Base-by-base conservation (phyloP, 2,113 vertebrate genomes). In the Istiophorus platypterus region DNA sequence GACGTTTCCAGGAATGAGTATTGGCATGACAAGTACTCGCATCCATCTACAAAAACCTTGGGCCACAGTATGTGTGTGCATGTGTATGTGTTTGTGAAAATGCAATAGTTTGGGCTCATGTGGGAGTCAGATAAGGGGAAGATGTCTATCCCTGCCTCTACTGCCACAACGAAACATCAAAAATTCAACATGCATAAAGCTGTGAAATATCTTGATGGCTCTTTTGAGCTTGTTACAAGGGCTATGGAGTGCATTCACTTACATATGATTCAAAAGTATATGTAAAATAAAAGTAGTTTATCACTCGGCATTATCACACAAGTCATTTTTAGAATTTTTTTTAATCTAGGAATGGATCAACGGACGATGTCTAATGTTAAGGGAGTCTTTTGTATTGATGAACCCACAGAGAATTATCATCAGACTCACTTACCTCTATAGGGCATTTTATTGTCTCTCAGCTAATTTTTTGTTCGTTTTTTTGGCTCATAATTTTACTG, bases 1-100 rank as follows among this genome's bases (percentile, higher is more conserved):
- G 78, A 80, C 77, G 77, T 82, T 86, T 85, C 78, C 74, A 54
- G 64, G 63, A 81, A 82, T 74, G 66, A 59, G 83, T 72, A 72
- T 52, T 64, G 59, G 45, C 51, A 62, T 67, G 59, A 49, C 47
- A 63, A 51, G 59, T 24, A 27, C 74, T 34, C 47, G 39, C 63
- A 82, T 85, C 79, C 82, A 51, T 84, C 64, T 73, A 49, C 56
- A 47, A 54, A 37, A 67, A 84, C 68, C 51, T 69, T 27, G 12
- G 57, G 72, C 64, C 27, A 37, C n/a, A 29, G 15, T 64, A 56
- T 24, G 41, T 59, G 26, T 61, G 37, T 49, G 37, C 20, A 7
- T 49, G 47, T 49, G 18, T 49, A 15, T 47, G 15, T 47, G 14
- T 47, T 14, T 18, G 18, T 20, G 17, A 57, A 51, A 67, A 70